Evolutionary conservation across 2,888 invertebrate genomes (phyloP).

Genomic region (Eupithecia inturbata): DNA sequence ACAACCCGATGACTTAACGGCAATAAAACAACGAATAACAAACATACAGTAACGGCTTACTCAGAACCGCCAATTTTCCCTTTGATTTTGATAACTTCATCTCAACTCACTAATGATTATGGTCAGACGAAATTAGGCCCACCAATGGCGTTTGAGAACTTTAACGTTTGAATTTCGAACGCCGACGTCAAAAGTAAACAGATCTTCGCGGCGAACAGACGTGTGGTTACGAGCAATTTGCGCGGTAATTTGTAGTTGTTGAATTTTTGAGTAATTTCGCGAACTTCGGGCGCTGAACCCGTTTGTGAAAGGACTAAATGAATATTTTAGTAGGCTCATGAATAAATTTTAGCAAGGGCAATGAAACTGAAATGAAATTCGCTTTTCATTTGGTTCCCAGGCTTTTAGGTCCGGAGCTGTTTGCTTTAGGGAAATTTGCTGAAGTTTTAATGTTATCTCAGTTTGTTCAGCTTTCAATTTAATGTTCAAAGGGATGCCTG

Average conservation of each 20-base stretch:
- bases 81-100: conserved; percentile 78
- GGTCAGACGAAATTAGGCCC: conserved; percentile 60
- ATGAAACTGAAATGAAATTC: conserved; percentile 33
- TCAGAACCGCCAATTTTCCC: conserved; percentile 66
- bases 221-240: conserved; percentile 70
- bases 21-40: conserved; percentile 74
- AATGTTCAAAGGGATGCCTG: conserved; percentile 22
- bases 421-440: conserved; percentile 16
- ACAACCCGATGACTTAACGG: conserved; percentile 61
- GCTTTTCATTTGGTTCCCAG: conserved; percentile 23
- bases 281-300: conserved; percentile 61
- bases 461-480: conserved; percentile 23
- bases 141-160: conserved; percentile 63
- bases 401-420: conserved; percentile 16
- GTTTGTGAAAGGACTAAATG: conserved; percentile 61
- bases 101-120: conserved; percentile 76
- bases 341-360: conserved; percentile 54
- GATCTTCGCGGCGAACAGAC: conserved; percentile 60
- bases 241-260: conserved; percentile 56
- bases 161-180: conserved; percentile 70
- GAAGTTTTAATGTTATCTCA: conserved; percentile 22
- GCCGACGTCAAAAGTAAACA: conserved; percentile 58
- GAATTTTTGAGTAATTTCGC: conserved; percentile 44
- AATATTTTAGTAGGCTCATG: conserved; percentile 55
- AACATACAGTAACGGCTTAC: conserved; percentile 69